Base-by-base conservation (phyloP, 2,888 invertebrate genomes). In the Cheilosia vernalis region DNA sequence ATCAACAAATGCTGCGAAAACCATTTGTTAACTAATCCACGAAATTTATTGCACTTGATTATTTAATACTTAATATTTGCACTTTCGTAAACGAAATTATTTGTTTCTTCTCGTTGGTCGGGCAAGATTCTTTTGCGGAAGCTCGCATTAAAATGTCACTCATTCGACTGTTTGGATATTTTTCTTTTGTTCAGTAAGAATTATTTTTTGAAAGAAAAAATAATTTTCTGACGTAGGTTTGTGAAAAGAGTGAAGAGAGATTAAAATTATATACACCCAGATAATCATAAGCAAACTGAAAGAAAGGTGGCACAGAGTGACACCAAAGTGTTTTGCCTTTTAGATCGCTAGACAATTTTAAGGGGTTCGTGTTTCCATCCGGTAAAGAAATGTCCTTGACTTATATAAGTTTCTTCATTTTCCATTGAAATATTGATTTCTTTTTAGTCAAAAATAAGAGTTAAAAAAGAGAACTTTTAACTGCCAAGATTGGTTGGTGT, bases 131-230 rank as follows among this genome's bases (percentile, higher is more conserved):
- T 49, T 74, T 49, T 7, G 56, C 64, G 49, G 49, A 33, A 13
- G 13, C 13, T 70, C 63, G 19, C 33, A 55, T 70, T 66, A 76
- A 76, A 66, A 42, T 79, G 78, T 70, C 78, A 79, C 17, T 70
- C 63, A 64, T 49, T 55, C 37, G 33, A 69, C 27, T 66, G 56
- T 49, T 58, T 15, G 40, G 51, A 60, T 37, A 19, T 19, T 53
- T 47, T 56, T 56, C 47, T 17, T 64, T 47, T 69, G 44, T 69
- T 21, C 15, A 44, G n/a, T 30, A 61, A 2, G 1, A 37, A 42
- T 44, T 44, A 30, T 55, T 61, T 37, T 37, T 37, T 37, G 10
- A 13, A 13, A 13, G 33, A 10, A 27, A 55, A 30, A 63, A 24
- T 56, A 27, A 56, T 37, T 55, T 53, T 55, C 44, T 55, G 73